Evolutionary conservation across 2,113 vertebrate species (phyloP).

Genomic region (Ammodytes marinus): DNA sequence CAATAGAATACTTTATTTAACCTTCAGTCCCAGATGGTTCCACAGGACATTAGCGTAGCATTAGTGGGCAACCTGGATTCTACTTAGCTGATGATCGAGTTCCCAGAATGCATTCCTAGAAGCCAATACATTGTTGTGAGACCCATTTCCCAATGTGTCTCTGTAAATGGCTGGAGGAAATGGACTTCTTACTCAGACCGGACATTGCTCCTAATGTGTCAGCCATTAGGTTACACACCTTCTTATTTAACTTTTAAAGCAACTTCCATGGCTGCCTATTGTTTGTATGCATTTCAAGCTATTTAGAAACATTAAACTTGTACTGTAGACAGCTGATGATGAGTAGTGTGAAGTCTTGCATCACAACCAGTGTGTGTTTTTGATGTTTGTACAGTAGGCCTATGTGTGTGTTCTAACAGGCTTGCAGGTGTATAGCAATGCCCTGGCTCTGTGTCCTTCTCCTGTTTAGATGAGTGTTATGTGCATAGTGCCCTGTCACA

Average conservation of each 20-base stretch:
- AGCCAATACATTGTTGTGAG: constrained; percentile 8
- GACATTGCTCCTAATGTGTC: constrained; percentile 16
- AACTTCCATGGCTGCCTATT: not conserved
- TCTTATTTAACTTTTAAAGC: constrained; percentile 22
- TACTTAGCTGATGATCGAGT: constrained; percentile 14
- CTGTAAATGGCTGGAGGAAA: constrained; percentile 46
- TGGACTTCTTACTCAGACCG: not conserved
- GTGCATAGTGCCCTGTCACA: constrained; percentile 86
- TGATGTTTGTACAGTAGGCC: constrained; percentile 22
- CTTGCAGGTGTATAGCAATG: constrained; percentile 77
- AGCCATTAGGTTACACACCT: constrained; percentile 17
- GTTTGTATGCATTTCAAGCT: not conserved
- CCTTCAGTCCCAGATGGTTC: not conserved
- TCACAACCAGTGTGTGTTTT: constrained; percentile 21
- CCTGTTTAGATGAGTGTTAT: constrained; percentile 77
- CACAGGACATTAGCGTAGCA: not conserved
- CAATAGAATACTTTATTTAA: not conserved
- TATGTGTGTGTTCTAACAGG: constrained; percentile 76
- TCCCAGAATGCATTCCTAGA: constrained; percentile 50
- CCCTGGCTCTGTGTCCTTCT: constrained; percentile 79
- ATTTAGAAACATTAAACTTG: not conserved
- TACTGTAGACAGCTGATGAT: not conserved
- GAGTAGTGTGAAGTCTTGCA: not conserved
- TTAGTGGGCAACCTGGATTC: constrained; percentile 1
- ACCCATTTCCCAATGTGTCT: constrained; percentile 11